A percentile compares a stretch with the other conserved stretches of the same genome.
Evolutionary conservation across 2,113 vertebrate species (phyloP).

Genomic region (Butorides virescens): DNA sequence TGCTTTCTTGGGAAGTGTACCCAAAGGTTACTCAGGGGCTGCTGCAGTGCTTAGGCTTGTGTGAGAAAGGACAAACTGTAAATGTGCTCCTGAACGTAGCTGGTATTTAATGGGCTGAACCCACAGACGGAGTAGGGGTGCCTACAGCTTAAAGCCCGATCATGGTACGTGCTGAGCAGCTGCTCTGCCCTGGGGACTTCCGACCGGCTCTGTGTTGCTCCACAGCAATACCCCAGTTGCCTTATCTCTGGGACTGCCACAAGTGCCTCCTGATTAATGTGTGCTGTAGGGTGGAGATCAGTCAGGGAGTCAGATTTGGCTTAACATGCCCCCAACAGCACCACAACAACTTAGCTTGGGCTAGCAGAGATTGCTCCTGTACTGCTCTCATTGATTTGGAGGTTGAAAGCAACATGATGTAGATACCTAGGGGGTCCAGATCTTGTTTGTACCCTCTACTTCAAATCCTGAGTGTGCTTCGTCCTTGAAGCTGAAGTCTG

Average conservation of each 20-base stretch:
- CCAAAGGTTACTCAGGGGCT: background rate
- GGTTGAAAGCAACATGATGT: accelerated
- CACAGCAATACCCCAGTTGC: background rate
- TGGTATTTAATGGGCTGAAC: background rate
- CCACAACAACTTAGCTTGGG: accelerated
- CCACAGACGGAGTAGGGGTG: background rate
- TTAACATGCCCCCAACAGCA: no score
- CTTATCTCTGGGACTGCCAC: background rate
- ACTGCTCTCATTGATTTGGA: background rate
- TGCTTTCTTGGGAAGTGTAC: background rate
- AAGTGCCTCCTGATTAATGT: background rate
- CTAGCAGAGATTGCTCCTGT: background rate
- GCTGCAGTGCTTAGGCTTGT: background rate
- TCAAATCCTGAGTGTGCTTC: background rate
- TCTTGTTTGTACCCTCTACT: background rate
- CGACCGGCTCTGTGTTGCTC: background rate
- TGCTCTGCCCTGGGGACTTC: background rate
- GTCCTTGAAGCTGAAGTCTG: background rate
- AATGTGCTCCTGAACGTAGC: background rate
- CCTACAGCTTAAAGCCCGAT: background rate
- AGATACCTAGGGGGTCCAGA: background rate
- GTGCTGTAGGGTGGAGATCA: background rate
- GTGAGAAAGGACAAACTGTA: background rate
- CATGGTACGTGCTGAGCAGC: background rate
- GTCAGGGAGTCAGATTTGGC: background rate